A percentile compares a stretch with the other conserved stretches of the same genome.
These are phyloP conservation scores for Apamea crenata DNA, from an alignment of 2,888 invertebrate species.

Conservation along the genomic window DNA sequence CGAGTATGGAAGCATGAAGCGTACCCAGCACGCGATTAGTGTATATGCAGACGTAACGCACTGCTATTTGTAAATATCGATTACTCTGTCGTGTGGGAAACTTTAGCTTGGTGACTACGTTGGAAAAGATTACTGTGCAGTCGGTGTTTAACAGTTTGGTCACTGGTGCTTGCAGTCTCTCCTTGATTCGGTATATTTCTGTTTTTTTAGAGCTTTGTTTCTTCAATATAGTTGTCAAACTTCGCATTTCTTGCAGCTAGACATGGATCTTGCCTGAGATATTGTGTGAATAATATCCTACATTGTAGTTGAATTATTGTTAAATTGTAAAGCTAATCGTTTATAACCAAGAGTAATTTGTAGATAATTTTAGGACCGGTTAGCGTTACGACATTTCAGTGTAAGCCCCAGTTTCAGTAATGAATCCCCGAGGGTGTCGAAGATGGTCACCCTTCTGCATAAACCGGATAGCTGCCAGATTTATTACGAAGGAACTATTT, in stretches of 20 bases:
- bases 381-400: conserved; percentile 26
- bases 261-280: background rate
- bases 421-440: background rate
- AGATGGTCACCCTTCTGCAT: conserved; percentile 6
- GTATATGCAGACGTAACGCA: conserved; percentile 42
- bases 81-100: conserved; percentile 35
- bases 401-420: conserved; percentile 16
- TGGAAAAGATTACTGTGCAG: background rate
- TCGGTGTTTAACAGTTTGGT: background rate
- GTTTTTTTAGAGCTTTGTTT: background rate
- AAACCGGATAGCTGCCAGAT: conserved; percentile 1
- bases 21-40: conserved; percentile 52
- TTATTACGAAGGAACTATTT: background rate
- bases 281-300: background rate
- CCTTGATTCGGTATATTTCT: background rate
- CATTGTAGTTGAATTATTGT: background rate
- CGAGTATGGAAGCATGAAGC: conserved; percentile 57
- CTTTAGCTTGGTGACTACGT: background rate
- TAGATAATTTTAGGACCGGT: conserved; percentile 11
- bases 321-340: conserved; percentile 22
- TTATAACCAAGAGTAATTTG: background rate
- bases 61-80: conserved; percentile 48
- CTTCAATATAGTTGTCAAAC: background rate
- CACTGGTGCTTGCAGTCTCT: background rate
- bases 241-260: background rate